Base-by-base conservation (phyloP, 2,888 invertebrate species). In the Drosophila paramelanica region DNA sequence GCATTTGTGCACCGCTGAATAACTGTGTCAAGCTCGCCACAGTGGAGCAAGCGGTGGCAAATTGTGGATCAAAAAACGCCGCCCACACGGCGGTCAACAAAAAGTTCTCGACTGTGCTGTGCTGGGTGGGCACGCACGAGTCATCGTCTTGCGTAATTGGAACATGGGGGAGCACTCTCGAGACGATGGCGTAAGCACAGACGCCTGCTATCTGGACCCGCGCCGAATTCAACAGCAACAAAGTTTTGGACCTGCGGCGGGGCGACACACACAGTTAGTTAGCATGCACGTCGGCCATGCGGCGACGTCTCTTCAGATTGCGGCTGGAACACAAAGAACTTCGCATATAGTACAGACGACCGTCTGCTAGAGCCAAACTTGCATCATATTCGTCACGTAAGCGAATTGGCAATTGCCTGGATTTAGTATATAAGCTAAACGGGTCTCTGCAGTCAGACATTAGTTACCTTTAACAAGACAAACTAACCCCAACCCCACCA, bases 321-420 rank as follows among this genome's bases (percentile, higher is more conserved):
- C 45, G 60, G 39, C 71, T 55, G 70, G 45, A 50, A 62, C 65
- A 77, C 73, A 56, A 76, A 76, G 64, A 77, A 67, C 49, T 47
- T 31, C 38, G 59, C 55, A 41, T 39, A 31, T 31, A 31, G 52
- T 43, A 55, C 66, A 73, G 72, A 76, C 67, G 71, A 45, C 13
- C 67, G 75, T 77, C 75, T 69, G 73, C 59, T 41, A 57, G 62
- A 82, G 67, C 52, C 76, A 55, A 66, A 80, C 68, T 78, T 86
- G 82, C 82, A 80, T 82, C 83, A 81, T 67, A 51, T 88, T 69
- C 82, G 79, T 68, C 78, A 81, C 83, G 83, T 87, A 84, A 84
- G 59, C 47, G 61, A 45, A 51, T 61, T 59, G 53, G 46, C 50
- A 36, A 36, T 68, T 73, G 73, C 88, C 88, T 83, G 85, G 83